Base-by-base conservation (phyloP, 2,888 invertebrate genomes). In the Epistrophe grossulariae region DNA sequence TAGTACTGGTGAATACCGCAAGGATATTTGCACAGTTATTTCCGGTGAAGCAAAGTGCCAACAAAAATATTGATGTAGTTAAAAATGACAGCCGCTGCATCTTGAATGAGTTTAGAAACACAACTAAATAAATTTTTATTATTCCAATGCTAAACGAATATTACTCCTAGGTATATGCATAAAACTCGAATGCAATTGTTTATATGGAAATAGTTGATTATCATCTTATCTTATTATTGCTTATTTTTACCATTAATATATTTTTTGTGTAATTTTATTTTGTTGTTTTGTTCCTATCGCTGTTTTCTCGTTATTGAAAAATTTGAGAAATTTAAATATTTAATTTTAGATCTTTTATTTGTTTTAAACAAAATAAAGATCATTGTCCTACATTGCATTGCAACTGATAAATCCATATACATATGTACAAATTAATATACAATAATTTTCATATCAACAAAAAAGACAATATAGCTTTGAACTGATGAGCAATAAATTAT, bases 81-180 rank as follows among this genome's bases (percentile, higher is more conserved):
- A 8, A 6, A 28, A 28, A 8, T 55, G 28, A 28, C 24, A 52
- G 52, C 13, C 28, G 52, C n/a, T 55, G 15, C 28, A 55, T 55
- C 31, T 15, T 55, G 15, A 55, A 55, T n/a, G n/a, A 9, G 9
- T 4, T 55, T 55, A 31, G 28, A 55, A 55, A 31, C 9, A n/a
- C 8, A 55, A 55, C 55, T 55, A 55, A n/a, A 55, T n/a, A n/a
- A 55, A n/a, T 31, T 55, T 55, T n/a, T 10, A 48, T 19, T 24
- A 11, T 48, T 48, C 9, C 8, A 6, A 7, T 0, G n/a, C 35
- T 7, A 45, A 45, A 0, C 5, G 43, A 9, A 7, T 17, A 15
- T 48, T 17, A 48, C 6, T 6, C 4, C 2, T 8, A 48, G n/a
- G 17, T 3, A 10, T 45, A 45, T 2, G 17, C 9, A 17, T 48